Base-by-base conservation (phyloP, 1,140 invertebrate genomes). In the Drosophila parvula region DNA sequence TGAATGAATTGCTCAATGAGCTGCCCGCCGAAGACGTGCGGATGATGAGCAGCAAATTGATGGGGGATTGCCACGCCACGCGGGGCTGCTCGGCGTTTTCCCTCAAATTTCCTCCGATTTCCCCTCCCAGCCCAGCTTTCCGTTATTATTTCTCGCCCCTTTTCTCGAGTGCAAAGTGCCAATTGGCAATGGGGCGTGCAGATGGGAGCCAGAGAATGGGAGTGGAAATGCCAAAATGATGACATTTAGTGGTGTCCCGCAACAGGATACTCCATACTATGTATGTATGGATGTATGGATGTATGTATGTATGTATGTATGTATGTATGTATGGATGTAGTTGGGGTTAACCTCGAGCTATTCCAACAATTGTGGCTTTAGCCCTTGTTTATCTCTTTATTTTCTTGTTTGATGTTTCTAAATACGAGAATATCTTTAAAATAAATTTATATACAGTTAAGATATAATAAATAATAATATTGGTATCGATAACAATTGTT, bases 1-100 rank as follows among this genome's bases (percentile, higher is more conserved):
- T 88, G 67, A 86, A 86, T 86, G 83, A 86, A 88, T 88, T 86
- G 83, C 76, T 82, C 76, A 86, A 86, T 88, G 76, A 88, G 76
- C 81, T 80, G 44, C 48, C 62, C 41, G 53, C 28, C 57, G 59
- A 63, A 63, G 60, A 75, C 34, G 60, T 75, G 69, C 70, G 71
- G 71, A 56, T 74, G 50, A 74, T 64, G 70, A 63, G 70, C 70
- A 55, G 71, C 34, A 50, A 73, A 64, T 64, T 64, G 55, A 75
- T 75, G 36, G 71, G 71, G 53, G 34, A 53, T 65, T 61, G 36
- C 51, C 51, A 74, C 38, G 36, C 51, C 51, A 74, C 38, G 59
- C 50, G 22, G 16, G 5, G 47, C 38, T n/a, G 55, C 55, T 41
- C 38, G 7, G 16, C 14, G 16, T 44, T 63, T 38, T 43, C 30